Base-by-base conservation (phyloP, 1,140 invertebrate genomes). In the Luehdorfia chinensis region DNA sequence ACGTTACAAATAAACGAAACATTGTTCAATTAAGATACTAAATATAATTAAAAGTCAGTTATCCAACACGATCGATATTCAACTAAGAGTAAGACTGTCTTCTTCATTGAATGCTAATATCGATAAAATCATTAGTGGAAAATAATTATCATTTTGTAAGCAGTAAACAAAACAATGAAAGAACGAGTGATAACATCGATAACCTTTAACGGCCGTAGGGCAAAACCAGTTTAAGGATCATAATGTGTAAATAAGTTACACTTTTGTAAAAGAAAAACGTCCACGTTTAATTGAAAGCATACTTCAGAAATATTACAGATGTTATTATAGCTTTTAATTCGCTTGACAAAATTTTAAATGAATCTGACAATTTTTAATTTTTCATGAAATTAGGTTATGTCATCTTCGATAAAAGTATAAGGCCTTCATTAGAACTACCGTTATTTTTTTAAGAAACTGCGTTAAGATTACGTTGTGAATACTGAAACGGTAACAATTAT, bases 1-100 rank as follows among this genome's bases (percentile, higher is more conserved):
- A 48, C 30, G 53, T 44, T 31, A 8, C 5, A 8, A 55, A 31
- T 34, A 32, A 55, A 21, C 34, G 41, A 16, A 65, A 52, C 55
- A 62, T 65, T 51, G 47, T 15, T 28, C 12, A 41, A 3, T 4
- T 14, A 8, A 14, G 13, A 8, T 13, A 13, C 23, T 11, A 1
- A 30, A 8, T n/a, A 2, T 15, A 15, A 15, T 9, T 15, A 33
- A 15, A 2, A 11, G 13, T 14, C n/a, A 14, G 12, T 41, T 28
- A 25, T 15, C 39, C 25, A 1, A 4, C 14, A 11, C 3, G 14
- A 30, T 43, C 39, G 25, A 43, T 30, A 14, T 41, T 9, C 13
- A 39, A 27, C 25, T 12, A 21, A 31, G 27, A 43, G n/a, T n/a
- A n/a, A n/a, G 39, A 43, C 39, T 41, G 23, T 18, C n/a, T 11